Evolutionary conservation across 2,888 invertebrate genomes (phyloP).

Genomic region (Dynastes maya): DNA sequence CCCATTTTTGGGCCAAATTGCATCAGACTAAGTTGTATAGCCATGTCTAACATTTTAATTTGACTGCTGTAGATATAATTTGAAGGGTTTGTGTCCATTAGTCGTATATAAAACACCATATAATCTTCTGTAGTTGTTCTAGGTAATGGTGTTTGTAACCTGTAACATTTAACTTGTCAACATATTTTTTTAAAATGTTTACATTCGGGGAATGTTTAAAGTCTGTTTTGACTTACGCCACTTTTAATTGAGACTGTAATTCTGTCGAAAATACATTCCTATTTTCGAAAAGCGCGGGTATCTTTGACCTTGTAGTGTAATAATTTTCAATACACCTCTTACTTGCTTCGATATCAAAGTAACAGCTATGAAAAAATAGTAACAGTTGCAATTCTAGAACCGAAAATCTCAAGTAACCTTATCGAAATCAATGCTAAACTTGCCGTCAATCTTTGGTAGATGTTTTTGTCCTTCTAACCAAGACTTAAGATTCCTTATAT

Average conservation of each 20-base stretch:
- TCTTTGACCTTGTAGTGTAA: constrained; percentile 59
- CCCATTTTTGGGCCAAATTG: constrained; percentile 72
- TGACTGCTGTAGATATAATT: constrained; percentile 72
- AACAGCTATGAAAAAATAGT: constrained; percentile 80
- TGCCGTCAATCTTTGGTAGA: constrained; percentile 69
- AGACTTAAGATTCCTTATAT: constrained; percentile 74
- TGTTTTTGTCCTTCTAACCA: constrained; percentile 82
- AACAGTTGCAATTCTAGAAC: constrained; percentile 71
- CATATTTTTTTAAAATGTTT: too few species aligned
- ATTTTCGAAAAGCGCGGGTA: constrained; percentile 62
- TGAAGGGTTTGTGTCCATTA: constrained; percentile 73
- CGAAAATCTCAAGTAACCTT: background rate
- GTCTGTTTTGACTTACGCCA: constrained; percentile 56
- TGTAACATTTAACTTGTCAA: constrained; percentile 59
- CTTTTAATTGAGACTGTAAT: constrained; percentile 56
- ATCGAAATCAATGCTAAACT: background rate
- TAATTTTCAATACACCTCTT: constrained; percentile 62
- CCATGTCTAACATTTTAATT: constrained; percentile 68
- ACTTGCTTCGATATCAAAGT: constrained; percentile 71
- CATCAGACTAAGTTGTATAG: constrained; percentile 74
- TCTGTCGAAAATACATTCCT: constrained; percentile 63
- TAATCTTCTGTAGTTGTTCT: constrained; percentile 74
- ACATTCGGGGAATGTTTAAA: background rate
- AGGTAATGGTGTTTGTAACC: constrained; percentile 71
- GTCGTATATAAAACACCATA: constrained; percentile 72